Base-by-base conservation (phyloP, 2,797 vertebrate genomes). In the Thalassophryne amazonica region DNA sequence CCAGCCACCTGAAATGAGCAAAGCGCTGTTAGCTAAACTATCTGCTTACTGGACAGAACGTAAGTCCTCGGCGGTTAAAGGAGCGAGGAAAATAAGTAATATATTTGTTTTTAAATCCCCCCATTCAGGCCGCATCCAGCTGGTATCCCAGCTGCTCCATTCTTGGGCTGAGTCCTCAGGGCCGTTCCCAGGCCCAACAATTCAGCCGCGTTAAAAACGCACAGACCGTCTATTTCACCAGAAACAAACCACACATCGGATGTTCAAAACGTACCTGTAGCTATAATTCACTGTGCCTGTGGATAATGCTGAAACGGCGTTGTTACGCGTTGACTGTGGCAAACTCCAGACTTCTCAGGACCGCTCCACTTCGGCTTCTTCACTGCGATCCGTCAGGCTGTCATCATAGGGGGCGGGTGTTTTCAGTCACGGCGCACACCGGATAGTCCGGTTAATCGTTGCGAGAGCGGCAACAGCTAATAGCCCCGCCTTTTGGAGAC, bases 341-440 rank as follows among this genome's bases (percentile, higher is more conserved):
- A 60, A 70, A 69, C 75, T 75, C 60, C 63, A 61, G 73, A 71
- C 82, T 81, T 77, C 81, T 81, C 84, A 64, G 78, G 56, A 61
- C 80, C 73, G 86, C 86, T 85, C 85, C 81, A 69, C 68, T 84
- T 81, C 81, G 76, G 60, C 75, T 83, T 82, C 77, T 66, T 31
- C 70, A 73, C 48, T 62, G 59, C 69, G 78, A 52, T 76, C 62
- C 58, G 82, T 83, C 66, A 73, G 49, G 70, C 73, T 59, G 41
- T 73, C 80, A 76, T 55, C 57, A 11, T 5, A 11, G 17, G 45
- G 68, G 3, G 28, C 58, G 81, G 70, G 77, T 20, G 76, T 56
- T 87, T 84, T 76, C 24, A 0, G 0, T 6, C 2, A 34, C 45
- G 1, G 3, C 7, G 14, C 41, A 18, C 18, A 25, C 82, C 66